Conservation (phyloP, 2,113 vertebrate genomes). For the Osmerus mordax region DNA sequence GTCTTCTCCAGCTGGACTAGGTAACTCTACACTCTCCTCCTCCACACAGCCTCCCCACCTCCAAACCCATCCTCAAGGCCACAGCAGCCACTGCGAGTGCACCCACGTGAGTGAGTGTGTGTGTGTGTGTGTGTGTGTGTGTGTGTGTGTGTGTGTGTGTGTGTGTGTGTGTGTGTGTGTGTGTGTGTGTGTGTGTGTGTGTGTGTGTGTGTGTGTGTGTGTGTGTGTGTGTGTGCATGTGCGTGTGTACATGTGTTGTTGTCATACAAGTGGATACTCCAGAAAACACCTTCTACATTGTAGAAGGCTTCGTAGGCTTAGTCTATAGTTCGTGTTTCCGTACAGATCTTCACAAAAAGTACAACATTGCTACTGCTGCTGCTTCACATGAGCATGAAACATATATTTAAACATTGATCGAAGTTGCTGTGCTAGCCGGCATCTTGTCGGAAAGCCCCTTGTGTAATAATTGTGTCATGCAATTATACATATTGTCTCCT, state of each 20-base stretch:
- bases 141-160: conserved; percentile 1
- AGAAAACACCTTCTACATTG: no score
- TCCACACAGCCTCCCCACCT: conserved; percentile 36
- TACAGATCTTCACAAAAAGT: no score
- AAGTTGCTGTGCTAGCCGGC: no score
- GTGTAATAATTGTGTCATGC: no score
- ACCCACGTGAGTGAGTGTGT: conserved; percentile 3
- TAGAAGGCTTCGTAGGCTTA: no score
- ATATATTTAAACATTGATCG: no score
- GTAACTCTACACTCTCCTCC: conserved; percentile 68
- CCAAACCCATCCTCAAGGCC: conserved; percentile 34
- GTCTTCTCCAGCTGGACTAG: conserved; percentile 67
- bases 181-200: neutral
- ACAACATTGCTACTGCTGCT: no score
- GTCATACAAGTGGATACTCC: no score
- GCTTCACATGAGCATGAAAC: no score
- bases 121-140: conserved; percentile 6
- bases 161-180: neutral
- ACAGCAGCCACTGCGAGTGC: conserved; percentile 35
- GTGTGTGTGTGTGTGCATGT: neutral
- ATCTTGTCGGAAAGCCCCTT: no score
- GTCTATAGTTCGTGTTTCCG: no score
- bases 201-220: neutral
- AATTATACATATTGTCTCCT: neutral
- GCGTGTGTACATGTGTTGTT: no score